Evolutionary conservation across 2,797 vertebrate genomes (phyloP), one percentile per base, ranked within the genome.

Genomic region (Acipenser ruthenus): DNA sequence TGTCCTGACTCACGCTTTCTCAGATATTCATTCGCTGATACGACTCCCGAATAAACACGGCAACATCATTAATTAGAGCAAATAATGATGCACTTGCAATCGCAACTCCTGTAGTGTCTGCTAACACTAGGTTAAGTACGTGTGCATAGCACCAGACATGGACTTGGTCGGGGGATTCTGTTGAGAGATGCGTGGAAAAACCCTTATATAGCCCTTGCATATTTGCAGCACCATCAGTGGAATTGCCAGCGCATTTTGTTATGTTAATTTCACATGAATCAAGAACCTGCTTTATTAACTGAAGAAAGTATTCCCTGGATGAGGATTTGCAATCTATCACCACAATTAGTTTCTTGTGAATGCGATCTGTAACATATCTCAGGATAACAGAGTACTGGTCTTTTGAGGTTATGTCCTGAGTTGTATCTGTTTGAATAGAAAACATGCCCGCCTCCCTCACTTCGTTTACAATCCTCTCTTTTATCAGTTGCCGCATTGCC

Each of bases 61-160:
- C 64, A 13, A 64, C 48, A 49, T 66, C 64, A 55, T 70, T 70
- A 6, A 70, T 9, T n/a, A 70, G 50, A 5, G 58, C 8, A 56
- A 70, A 66, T 7, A 70, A 47, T 50, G 68, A 70, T 55, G 56
- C 50, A 61, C 49, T 59, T 66, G 64, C 68, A n/a, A 70, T 66
- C 2, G 62, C 50, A 7, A 62, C 50, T 12, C 64, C 37, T 62
- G 68, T 66, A 10, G 68, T 66, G 18, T 65, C 52, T 13, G 63
- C 55, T 48, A 68, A 55, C 49, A 69, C 63, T 56, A 69, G 60
- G 49, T 65, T 69, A 4, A 65, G 13, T n/a, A 69, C 53, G 47
- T 69, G 63, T 37, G 68, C 12, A 37, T 65, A 69, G 55, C 68
- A 69, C 62, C 62, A 69, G 7, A 69, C 63, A 65, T 64, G 63